Conservation (phyloP, 2,797 vertebrate species). For the Cottoperca gobio region DNA sequence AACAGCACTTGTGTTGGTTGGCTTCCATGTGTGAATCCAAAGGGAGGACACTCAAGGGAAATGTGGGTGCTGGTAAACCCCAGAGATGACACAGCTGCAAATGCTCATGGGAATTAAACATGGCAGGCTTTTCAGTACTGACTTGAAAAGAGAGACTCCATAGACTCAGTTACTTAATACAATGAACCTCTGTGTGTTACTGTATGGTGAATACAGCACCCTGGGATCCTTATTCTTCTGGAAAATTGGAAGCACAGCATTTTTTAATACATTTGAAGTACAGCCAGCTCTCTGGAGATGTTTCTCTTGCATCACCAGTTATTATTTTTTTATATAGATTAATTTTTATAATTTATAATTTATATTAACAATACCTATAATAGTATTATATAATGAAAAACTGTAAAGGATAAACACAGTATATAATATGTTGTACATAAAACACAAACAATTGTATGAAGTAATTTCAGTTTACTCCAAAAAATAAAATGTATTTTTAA, state of each 20-base stretch:
- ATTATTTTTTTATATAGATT: background rate
- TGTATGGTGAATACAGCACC: background rate
- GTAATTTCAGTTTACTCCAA: too few relatives aligned
- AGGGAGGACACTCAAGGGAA: constrained; percentile 13
- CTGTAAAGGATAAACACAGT: background rate
- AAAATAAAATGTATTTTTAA: too few relatives aligned
- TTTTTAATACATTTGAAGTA: background rate
- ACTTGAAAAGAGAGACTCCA: background rate
- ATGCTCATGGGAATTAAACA: constrained; percentile 45
- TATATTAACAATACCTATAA: background rate
- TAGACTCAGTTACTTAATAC: constrained; percentile 4
- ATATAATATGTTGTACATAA: background rate
- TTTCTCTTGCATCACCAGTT: background rate
- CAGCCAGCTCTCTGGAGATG: background rate
- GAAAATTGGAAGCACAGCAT: background rate
- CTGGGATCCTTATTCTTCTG: background rate
- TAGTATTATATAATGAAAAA: background rate
- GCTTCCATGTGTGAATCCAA: constrained; percentile 17
- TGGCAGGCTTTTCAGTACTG: constrained; percentile 19
- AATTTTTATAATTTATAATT: background rate
- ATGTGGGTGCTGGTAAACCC: constrained; percentile 15
- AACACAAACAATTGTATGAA: background rate
- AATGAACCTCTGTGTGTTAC: background rate
- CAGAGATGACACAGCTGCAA: constrained; percentile 32
- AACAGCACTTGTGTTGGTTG: background rate